Evolutionary conservation across 2,797 vertebrate species (phyloP).

Genomic region (Enteromius radiatus): DNA sequence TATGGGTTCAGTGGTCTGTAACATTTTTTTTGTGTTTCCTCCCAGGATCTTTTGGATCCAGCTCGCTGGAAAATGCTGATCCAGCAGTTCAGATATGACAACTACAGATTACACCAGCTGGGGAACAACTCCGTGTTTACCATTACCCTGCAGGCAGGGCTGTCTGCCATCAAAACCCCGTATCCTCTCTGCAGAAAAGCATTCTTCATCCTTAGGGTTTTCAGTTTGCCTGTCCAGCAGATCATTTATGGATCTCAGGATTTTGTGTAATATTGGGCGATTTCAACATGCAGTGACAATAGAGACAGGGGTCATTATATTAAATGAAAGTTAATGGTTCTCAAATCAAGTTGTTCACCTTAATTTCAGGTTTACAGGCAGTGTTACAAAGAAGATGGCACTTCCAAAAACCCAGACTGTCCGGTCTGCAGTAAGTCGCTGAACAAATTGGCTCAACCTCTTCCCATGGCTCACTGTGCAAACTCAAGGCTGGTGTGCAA

Average conservation of each 20-base stretch:
- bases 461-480: constrained; percentile 99
- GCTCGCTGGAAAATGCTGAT: constrained; percentile 99
- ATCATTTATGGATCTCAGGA: not conserved
- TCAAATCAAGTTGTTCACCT: constrained; percentile 64
- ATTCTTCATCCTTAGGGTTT: constrained; percentile 5
- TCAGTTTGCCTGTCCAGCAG: not conserved
- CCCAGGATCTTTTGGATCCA: constrained; percentile 96
- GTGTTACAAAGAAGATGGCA: constrained; percentile 98
- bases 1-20: not conserved
- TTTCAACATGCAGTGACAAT: not conserved
- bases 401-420: constrained; percentile 98
- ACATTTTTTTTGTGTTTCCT: constrained; percentile 47
- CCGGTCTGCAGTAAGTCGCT: constrained; percentile 99
- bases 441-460: constrained; percentile 96
- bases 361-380: constrained; percentile 84
- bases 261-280: not conserved
- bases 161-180: constrained; percentile 99
- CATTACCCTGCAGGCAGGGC: constrained; percentile 96
- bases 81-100: constrained; percentile 98
- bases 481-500: constrained; percentile 99
- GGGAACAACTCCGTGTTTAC: constrained; percentile 99
- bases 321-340: not conserved
- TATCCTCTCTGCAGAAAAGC: constrained; percentile 83
- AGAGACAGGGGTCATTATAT: not conserved
- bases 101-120: constrained; percentile 98